Evolutionary conservation across 1,140 invertebrate species (phyloP), one percentile per base, ranked within the genome.

Genomic region (Tribolium castaneum): DNA sequence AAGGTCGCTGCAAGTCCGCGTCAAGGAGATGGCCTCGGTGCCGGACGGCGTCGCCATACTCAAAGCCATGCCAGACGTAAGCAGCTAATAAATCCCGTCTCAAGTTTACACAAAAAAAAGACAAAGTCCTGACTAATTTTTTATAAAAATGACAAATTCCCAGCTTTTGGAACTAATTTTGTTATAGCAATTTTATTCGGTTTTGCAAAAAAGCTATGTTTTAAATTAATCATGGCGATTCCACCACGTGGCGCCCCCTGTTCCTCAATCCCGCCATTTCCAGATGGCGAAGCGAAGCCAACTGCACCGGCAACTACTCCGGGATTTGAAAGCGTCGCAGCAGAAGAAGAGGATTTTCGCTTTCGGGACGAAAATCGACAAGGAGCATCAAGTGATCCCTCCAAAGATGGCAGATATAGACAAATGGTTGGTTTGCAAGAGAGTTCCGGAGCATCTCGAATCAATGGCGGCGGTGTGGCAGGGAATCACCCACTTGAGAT

Each of bases 391-490:
- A 79, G 88, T 89, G 19, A 81, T 88, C 4, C 88, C 90, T n/a
- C 88, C 89, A 0, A 84, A 81, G 35, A 89, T 89, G 83, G 86
- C 87, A 5, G 87, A 89, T 0, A 70, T 85, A 39, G 80, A 85
- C 13, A 86, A 86, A 59, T 91, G 90, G 90, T 16, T 87, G 0
- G 79, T 85, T 4, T 87, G 86, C 14, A 84, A 89, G 50, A 83
- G 87, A 54, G 88, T 90, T 16, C 88, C 89, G 0, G 84, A 87
- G 49, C 88, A 90, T 39, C 76, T 92, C 0, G 86, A 88, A 39
- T 87, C 88, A 1, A 91, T 92, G 90, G 86, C 89, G 2, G 84
- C 85, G 13, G 88, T 91, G 0, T 91, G 89, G 89, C 85, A 89
- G 14, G 87, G 87, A 3, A 89, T 92, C 19, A 86, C 88, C 14